A percentile compares a stretch with the other conserved stretches of the same genome.
Evolutionary conservation across 2,888 invertebrate species (phyloP).

Genomic region (Sesamia inferens): DNA sequence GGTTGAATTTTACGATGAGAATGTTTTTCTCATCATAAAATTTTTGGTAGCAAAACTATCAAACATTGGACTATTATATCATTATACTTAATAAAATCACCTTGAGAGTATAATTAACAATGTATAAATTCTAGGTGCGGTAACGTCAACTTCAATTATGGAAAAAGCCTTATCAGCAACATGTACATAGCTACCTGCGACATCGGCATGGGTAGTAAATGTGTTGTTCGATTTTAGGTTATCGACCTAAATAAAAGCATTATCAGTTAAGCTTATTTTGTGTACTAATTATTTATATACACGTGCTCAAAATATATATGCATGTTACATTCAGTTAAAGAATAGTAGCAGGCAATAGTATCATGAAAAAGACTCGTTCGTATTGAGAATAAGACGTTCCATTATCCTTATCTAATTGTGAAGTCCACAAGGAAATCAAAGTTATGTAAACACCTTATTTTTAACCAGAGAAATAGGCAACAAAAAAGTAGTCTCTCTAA

Average conservation of each 20-base stretch:
- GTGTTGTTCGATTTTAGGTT: constrained; percentile 15
- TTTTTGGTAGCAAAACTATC: background rate
- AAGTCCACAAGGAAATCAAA: constrained; percentile 52
- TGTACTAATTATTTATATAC: background rate
- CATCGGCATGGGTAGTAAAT: constrained; percentile 28
- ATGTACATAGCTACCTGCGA: constrained; percentile 3
- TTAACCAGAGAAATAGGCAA: constrained; percentile 40
- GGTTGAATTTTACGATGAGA: constrained; percentile 3
- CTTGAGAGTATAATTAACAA: constrained; percentile 23
- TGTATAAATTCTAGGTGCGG: constrained; percentile 37
- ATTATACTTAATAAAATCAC: constrained; percentile 11
- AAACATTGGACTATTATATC: background rate
- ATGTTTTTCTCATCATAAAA: background rate
- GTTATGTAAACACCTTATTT: constrained; percentile 53
- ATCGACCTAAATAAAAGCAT: constrained; percentile 16
- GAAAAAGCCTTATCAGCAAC: constrained; percentile 45
- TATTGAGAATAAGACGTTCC: constrained; percentile 15
- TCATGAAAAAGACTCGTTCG: constrained; percentile 5
- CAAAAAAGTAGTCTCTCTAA: constrained; percentile 47
- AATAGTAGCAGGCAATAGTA: background rate
- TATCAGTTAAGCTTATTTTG: constrained; percentile 17
- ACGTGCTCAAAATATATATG: background rate
- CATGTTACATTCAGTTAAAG: background rate
- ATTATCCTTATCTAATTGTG: constrained; percentile 17
- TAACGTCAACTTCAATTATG: constrained; percentile 40